phyloP scores from a whole-genome alignment of 2,797 vertebrate species.

The Lepilemur septentrionalis region DNA sequence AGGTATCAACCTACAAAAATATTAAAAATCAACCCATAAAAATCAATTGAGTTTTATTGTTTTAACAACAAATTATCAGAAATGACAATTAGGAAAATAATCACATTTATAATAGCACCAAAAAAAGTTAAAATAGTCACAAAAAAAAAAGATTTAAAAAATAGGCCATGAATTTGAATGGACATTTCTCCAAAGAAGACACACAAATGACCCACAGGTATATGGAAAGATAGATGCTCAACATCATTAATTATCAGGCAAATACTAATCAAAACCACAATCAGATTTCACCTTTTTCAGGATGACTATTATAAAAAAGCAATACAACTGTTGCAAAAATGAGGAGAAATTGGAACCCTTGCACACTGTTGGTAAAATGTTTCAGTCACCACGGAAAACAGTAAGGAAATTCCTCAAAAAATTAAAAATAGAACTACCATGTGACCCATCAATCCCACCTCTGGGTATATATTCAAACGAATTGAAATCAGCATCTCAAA shows the following conservation, averaged over 20 bases:
- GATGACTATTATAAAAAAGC: neutral
- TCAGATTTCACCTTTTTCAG: neutral
- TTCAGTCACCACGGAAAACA: neutral
- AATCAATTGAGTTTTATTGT: neutral
- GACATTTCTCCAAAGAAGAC: neutral
- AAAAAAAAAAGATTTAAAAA: neutral
- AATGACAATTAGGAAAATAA: neutral
- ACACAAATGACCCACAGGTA: neutral
- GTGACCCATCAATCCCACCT: neutral
- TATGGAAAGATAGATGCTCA: neutral
- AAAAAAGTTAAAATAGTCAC: neutral
- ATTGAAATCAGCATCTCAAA: neutral
- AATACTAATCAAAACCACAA: neutral
- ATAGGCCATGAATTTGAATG: neutral
- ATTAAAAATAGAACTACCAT: neutral
- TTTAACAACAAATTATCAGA: neutral
- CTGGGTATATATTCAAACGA: neutral
- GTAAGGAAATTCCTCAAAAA: neutral
- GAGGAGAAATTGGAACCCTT: neutral
- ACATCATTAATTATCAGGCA: neutral
- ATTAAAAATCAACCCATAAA: neutral
- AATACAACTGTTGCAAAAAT: neutral
- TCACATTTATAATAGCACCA: neutral
- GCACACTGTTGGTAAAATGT: neutral
- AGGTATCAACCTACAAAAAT: neutral